Evolutionary conservation across 2,888 invertebrate species (phyloP).

Genomic region (Eristalinus aeneus): DNA sequence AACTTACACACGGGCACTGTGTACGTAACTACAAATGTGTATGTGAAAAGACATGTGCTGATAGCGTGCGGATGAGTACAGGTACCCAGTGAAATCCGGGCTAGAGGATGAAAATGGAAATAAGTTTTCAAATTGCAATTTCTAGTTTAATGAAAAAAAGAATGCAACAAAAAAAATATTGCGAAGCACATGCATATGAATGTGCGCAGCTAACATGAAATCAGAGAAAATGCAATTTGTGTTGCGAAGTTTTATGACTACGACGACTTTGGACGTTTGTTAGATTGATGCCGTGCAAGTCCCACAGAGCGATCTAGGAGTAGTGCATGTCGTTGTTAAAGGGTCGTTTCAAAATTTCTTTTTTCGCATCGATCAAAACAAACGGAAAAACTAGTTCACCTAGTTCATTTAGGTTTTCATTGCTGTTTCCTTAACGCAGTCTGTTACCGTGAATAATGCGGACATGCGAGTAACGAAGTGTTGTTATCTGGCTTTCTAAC

Average conservation of each 20-base stretch:
- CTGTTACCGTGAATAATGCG: not conserved
- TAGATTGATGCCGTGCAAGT: slow-evolving; percentile 58
- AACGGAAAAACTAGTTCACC: not conserved
- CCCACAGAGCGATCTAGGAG: not conserved
- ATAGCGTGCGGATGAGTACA: slow-evolving; percentile 38
- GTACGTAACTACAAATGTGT: not conserved
- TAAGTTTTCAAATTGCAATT: slow-evolving; percentile 71
- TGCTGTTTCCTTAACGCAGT: not conserved
- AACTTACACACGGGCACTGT: slow-evolving; percentile 1
- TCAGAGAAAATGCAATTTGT: slow-evolving; percentile 68
- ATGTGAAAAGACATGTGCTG: slow-evolving; percentile 1
- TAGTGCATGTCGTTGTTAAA: not conserved
- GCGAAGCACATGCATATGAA: slow-evolving; percentile 57
- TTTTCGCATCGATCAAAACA: not conserved
- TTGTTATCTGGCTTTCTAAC: no score
- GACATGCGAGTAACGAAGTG: no score
- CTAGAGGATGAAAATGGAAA: slow-evolving; percentile 63
- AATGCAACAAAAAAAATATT: slow-evolving; percentile 31
- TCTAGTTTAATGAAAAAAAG: slow-evolving; percentile 66
- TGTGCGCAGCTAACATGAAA: slow-evolving; percentile 62
- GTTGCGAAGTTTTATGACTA: slow-evolving; percentile 62
- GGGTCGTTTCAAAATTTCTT: not conserved
- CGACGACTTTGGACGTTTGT: slow-evolving; percentile 54
- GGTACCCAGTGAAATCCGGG: slow-evolving; percentile 36
- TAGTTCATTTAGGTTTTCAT: not conserved